Evolutionary conservation across 2,888 invertebrate species (phyloP).

Genomic region (Tenthredo livida): DNA sequence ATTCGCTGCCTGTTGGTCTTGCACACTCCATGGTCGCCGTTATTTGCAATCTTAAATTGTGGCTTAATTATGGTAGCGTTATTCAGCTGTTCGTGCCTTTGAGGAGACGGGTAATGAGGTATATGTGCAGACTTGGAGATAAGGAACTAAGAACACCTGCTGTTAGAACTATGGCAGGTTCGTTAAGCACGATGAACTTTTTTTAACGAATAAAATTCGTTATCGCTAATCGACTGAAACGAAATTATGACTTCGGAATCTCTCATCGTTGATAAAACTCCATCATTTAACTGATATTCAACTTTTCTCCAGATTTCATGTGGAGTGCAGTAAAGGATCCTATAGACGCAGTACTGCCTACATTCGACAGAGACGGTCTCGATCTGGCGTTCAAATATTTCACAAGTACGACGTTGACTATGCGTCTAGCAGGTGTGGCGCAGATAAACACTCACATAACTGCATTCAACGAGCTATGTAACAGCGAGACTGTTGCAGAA

Average conservation of each 20-base stretch:
- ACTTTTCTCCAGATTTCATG: conserved; percentile 87
- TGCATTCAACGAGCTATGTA: conserved; percentile 93
- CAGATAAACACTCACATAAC: conserved; percentile 97
- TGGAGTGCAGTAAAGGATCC: conserved; percentile 98
- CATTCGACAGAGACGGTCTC: conserved; percentile 94
- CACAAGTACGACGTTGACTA: conserved; percentile 95
- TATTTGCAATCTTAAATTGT: conserved; percentile 94
- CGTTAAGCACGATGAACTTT: conserved; percentile 64
- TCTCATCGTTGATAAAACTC: background rate
- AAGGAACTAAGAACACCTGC: conserved; percentile 93
- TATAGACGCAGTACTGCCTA: conserved; percentile 87
- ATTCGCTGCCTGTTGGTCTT: conserved; percentile 91
- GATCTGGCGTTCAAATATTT: conserved; percentile 98
- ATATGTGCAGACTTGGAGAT: conserved; percentile 96
- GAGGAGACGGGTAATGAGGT: conserved; percentile 91
- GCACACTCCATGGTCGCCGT: conserved; percentile 96
- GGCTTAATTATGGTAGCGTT: conserved; percentile 95
- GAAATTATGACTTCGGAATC: background rate
- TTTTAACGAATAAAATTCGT: background rate
- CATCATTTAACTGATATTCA: background rate
- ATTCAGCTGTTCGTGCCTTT: conserved; percentile 93
- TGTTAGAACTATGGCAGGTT: conserved; percentile 95
- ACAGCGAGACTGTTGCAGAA: conserved; percentile 92
- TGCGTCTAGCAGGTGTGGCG: conserved; percentile 95
- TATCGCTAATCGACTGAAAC: background rate